Conservation (phyloP, 2,797 vertebrate genomes). For the Myotis myotis region DNA sequence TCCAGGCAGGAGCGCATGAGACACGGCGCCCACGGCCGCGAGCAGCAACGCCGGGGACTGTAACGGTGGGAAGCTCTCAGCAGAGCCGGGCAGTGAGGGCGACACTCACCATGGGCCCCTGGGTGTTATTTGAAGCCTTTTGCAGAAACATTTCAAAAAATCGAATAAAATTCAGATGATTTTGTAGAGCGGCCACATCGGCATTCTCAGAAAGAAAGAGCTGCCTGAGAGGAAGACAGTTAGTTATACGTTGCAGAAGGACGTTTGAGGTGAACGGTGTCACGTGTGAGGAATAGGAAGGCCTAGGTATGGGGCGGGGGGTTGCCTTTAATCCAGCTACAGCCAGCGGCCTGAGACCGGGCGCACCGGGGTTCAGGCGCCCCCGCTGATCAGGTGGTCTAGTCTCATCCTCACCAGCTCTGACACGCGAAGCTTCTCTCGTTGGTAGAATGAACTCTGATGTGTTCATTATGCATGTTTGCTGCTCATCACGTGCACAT, state of each 20-base stretch:
- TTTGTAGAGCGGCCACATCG: not conserved
- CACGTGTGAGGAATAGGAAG: not conserved
- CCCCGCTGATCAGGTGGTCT: not conserved
- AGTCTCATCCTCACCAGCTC: not conserved
- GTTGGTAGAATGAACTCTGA: not conserved
- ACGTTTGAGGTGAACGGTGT: not conserved
- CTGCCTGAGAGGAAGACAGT: not conserved
- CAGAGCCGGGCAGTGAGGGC: not conserved
- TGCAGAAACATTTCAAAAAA: not conserved
- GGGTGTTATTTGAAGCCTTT: conserved; percentile 8
- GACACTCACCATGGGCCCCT: not conserved
- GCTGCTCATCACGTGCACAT: not conserved
- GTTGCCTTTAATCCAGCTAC: not conserved
- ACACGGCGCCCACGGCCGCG: not conserved
- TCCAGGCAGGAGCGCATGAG: not conserved
- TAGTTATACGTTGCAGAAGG: not conserved
- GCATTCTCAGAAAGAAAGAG: conserved; percentile 26
- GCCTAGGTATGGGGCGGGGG: not conserved
- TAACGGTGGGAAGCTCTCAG: not conserved
- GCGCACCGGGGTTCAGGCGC: not conserved
- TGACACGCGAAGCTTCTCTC: not conserved
- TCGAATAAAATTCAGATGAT: not conserved
- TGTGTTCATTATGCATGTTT: not conserved
- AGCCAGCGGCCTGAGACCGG: not conserved
- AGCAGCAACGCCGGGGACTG: not conserved